Percentiles rank a stretch among this genome's conserved stretches.
Conservation (phyloP, 2,888 invertebrate genomes). For the Liodrosophila aerea region DNA sequence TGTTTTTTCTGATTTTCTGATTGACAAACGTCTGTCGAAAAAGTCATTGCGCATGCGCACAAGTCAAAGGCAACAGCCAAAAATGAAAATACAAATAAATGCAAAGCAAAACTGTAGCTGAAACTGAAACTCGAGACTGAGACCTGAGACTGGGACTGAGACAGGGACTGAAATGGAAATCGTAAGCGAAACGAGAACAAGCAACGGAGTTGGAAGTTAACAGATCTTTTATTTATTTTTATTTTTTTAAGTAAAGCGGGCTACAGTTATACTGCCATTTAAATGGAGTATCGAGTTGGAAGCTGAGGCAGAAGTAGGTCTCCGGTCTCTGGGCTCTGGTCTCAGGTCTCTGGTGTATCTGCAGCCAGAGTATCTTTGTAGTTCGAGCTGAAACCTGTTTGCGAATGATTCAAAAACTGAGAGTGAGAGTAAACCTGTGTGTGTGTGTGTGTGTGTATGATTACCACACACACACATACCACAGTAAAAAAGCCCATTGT, state of each 20-base stretch:
- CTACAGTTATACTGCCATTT: conserved; percentile 62
- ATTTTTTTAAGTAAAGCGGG: conserved; percentile 17
- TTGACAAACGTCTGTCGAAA: conserved; percentile 73
- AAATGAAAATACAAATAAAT: conserved; percentile 24
- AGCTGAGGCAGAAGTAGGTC: conserved; percentile 58
- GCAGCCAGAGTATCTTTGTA: conserved; percentile 18
- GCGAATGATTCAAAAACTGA: conserved; percentile 37
- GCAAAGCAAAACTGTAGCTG: conserved; percentile 33
- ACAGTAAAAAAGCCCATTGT: conserved; percentile 33
- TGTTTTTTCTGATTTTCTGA: conserved; percentile 41
- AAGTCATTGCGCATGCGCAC: conserved; percentile 73
- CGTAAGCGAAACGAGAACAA: conserved; percentile 43
- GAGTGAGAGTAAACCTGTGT: conserved; percentile 59
- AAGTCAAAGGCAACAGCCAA: conserved; percentile 55
- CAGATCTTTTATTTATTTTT: conserved; percentile 24
- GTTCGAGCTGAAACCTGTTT: conserved; percentile 58
- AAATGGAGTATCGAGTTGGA: conserved; percentile 65
- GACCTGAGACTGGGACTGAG: no score
- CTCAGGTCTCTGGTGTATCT: no score
- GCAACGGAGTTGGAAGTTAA: conserved; percentile 42
- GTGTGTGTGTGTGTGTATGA: conserved; percentile 21
- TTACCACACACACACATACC: conserved; percentile 33
- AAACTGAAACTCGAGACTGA: no score
- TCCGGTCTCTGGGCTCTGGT: conserved; percentile 35
- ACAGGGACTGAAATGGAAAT: no score